These are phyloP conservation scores for Peromyscus californicus DNA, from an alignment of 2,113 vertebrate genomes.

Conservation along the genomic window DNA sequence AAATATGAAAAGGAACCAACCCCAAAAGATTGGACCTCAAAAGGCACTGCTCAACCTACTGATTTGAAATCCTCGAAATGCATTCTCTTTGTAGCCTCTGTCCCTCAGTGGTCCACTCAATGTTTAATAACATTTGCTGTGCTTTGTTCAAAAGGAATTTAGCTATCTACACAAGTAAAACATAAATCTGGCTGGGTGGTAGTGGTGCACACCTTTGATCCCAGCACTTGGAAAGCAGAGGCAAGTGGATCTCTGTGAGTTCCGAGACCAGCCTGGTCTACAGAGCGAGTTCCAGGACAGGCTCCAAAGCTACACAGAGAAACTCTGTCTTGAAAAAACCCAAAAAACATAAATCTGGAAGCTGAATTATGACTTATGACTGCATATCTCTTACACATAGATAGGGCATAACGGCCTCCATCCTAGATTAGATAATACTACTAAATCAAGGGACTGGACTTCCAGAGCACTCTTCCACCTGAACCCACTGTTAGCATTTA, in stretches of 20 bases:
- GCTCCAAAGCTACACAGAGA: too few species aligned
- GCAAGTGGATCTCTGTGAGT: too few species aligned
- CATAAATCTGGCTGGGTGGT: background rate
- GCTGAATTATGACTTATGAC: conserved; percentile 40
- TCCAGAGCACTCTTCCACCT: background rate
- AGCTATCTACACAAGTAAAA: conserved; percentile 44
- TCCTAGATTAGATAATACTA: conserved; percentile 31
- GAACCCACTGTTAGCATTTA: conserved; percentile 43
- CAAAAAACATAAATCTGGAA: background rate
- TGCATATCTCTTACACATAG: background rate
- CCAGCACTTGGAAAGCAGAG: too few species aligned
- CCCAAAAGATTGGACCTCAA: conserved; percentile 13
- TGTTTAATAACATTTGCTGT: conserved; percentile 59
- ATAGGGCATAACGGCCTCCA: background rate
- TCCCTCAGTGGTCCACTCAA: background rate
- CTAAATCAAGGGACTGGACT: background rate
- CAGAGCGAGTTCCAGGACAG: too few species aligned
- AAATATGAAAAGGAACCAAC: conserved; percentile 61
- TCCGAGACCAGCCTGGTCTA: too few species aligned
- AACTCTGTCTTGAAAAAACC: too few species aligned
- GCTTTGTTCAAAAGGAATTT: conserved; percentile 20
- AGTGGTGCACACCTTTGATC: too few species aligned
- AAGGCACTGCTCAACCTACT: conserved; percentile 68
- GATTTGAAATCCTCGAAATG: conserved; percentile 30
- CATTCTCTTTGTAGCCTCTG: conserved; percentile 24